These are phyloP conservation scores for Latheticus oryzae DNA, from an alignment of 2,888 invertebrate species.

Conservation along the genomic window DNA sequence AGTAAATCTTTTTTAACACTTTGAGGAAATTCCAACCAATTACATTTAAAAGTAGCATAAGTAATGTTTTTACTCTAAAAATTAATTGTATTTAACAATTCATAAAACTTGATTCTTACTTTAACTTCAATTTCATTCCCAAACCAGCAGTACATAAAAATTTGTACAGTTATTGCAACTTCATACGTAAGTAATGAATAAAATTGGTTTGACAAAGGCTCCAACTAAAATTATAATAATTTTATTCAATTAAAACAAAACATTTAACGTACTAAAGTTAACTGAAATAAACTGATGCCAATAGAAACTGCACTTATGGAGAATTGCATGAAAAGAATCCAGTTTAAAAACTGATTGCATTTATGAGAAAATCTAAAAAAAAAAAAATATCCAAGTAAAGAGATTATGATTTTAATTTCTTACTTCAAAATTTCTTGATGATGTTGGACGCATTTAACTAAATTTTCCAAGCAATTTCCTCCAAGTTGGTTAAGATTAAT, in stretches of 20 bases:
- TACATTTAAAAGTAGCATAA: constrained; percentile 14
- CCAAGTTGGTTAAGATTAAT: not conserved
- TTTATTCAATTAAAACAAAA: not conserved
- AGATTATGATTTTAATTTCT: not conserved
- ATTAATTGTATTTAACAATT: not conserved
- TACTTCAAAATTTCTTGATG: constrained; percentile 14
- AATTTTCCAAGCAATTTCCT: not conserved
- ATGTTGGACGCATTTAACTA: constrained; percentile 5
- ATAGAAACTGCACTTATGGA: constrained; percentile 13
- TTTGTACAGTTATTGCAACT: constrained; percentile 17
- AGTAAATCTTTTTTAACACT: constrained; percentile 15
- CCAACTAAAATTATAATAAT: constrained; percentile 10
- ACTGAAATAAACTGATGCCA: constrained; percentile 35
- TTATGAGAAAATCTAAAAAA: constrained; percentile 9
- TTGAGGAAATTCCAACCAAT: constrained; percentile 6
- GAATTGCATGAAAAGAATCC: constrained; percentile 20
- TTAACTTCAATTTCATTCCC: constrained; percentile 38
- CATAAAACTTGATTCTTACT: constrained; percentile 17
- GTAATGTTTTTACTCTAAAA: constrained; percentile 8
- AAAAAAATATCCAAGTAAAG: not conserved
- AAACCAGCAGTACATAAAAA: constrained; percentile 41
- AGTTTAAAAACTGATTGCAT: constrained; percentile 12
- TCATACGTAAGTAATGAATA: constrained; percentile 20
- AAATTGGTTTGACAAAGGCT: constrained; percentile 13
- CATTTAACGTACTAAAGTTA: constrained; percentile 28